These are phyloP conservation scores for Herminia tarsipennalis DNA, from an alignment of 2,888 invertebrate genomes.

Conservation along the genomic window DNA sequence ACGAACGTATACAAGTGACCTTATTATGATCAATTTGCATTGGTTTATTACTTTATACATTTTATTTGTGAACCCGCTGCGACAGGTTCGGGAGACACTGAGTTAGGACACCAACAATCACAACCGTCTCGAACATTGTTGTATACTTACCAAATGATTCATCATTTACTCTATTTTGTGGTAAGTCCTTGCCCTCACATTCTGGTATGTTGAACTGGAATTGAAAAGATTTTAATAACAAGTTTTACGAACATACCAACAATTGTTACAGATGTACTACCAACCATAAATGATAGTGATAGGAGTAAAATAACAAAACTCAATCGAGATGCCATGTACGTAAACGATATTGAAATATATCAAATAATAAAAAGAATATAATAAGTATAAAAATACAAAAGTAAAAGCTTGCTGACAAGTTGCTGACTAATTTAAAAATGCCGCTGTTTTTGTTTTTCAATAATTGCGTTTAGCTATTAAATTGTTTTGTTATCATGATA, in stretches of 20 bases:
- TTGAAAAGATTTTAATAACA: constrained; percentile 5
- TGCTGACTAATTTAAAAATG: constrained; percentile 4
- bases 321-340: constrained; percentile 18
- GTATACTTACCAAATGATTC: constrained; percentile 8
- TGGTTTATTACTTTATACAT: too few relatives aligned
- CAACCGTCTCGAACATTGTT: too few relatives aligned
- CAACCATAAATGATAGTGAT: constrained; percentile 20
- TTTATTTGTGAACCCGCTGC: too few relatives aligned
- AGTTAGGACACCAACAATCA: too few relatives aligned
- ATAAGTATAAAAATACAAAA: constrained; percentile 2
- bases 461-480: constrained; percentile 2
- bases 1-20: too few relatives aligned
- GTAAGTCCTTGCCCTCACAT: constrained; percentile 23
- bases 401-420: neutral
- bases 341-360: neutral
- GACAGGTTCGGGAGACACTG: too few relatives aligned
- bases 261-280: neutral
- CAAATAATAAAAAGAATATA: neutral
- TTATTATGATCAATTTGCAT: too few relatives aligned
- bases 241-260: too few relatives aligned
- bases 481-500: neutral
- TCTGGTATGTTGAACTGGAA: constrained; percentile 30
- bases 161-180: constrained; percentile 4
- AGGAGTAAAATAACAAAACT: constrained; percentile 18
- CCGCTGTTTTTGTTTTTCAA: constrained; percentile 8